phyloP scores from a whole-genome alignment of 2,888 invertebrate genomes.

The Folsomia manolachei region DNA sequence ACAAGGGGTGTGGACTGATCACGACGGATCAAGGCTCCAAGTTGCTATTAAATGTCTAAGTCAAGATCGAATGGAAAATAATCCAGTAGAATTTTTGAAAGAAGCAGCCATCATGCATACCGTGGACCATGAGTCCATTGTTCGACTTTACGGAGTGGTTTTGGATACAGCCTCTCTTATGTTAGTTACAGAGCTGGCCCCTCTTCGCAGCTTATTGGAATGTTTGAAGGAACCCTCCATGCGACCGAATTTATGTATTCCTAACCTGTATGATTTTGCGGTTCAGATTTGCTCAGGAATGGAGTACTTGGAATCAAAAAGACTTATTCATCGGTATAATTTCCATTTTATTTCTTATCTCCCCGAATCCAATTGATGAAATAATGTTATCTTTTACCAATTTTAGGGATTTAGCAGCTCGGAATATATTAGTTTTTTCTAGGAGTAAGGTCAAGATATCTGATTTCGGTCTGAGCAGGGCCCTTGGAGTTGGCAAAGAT shows the following conservation, averaged over 20 bases:
- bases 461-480: constrained; percentile 93
- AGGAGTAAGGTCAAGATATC: constrained; percentile 97
- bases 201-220: constrained; percentile 87
- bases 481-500: constrained; percentile 94
- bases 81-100: constrained; percentile 93
- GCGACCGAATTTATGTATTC: constrained; percentile 84
- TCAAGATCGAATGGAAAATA: constrained; percentile 90
- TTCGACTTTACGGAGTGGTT: constrained; percentile 95
- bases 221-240: constrained; percentile 91
- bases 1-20: constrained; percentile 93
- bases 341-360: constrained; percentile 7
- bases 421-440: constrained; percentile 95
- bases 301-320: constrained; percentile 92
- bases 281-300: constrained; percentile 96
- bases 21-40: constrained; percentile 85
- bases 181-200: constrained; percentile 85
- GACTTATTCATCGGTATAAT: constrained; percentile 82
- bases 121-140: constrained; percentile 83
- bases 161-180: constrained; percentile 83
- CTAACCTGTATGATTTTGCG: constrained; percentile 90
- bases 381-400: background rate
- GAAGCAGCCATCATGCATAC: constrained; percentile 98
- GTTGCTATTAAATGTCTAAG: constrained; percentile 96
- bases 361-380: background rate
- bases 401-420: constrained; percentile 89